Base-by-base conservation (phyloP, 2,113 vertebrate species). In the Myxocyprinus asiaticus region DNA sequence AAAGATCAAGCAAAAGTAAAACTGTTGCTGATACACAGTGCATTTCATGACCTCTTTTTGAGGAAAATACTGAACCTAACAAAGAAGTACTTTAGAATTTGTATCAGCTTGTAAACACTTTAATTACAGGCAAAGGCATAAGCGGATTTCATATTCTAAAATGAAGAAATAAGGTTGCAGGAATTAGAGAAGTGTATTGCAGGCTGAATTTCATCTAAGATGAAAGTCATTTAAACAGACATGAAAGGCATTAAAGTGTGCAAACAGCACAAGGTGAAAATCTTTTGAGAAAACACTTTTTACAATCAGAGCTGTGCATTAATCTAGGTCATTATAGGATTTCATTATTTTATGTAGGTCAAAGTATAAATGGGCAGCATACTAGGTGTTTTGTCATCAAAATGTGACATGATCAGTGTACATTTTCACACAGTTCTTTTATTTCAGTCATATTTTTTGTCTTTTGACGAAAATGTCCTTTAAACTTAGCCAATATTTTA, bases 61-160 rank as follows among this genome's bases (percentile, higher is more conserved):
- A 33, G 22, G 22, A 33, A 33, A 33, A 33, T 33, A 33, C 22
- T 33, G 22, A 33, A 33, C 22, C 22, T 33, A 1, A 33, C 22
- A 33, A 1, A 33, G 56, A 42, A 33, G 22, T 33, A 33, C 22
- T 72, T 43, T 17, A 56, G 55, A 73, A 59, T 72, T 72, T 72
- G n/a, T 59, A 45, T 72, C 42, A 59, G 55, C 55, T 59, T 47
- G n/a, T 17, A 59, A 72, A 59, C 2, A 12, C 15, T 61, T 61
- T 73, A 73, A 73, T 59, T 12, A 73, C 70, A 33, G 22, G 22
- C 22, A 33, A 33, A 73, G 43, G 12, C 70, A 47, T 59, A 59
- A 72, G 70, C 5, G 9, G 70, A 73, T 73, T 73, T 56, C 9
- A 15, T 59, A 72, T 55, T 61, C 70, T 73, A n/a, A n/a, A 73